Conservation (phyloP, 1,140 invertebrate genomes). For the Cydia amplana region DNA sequence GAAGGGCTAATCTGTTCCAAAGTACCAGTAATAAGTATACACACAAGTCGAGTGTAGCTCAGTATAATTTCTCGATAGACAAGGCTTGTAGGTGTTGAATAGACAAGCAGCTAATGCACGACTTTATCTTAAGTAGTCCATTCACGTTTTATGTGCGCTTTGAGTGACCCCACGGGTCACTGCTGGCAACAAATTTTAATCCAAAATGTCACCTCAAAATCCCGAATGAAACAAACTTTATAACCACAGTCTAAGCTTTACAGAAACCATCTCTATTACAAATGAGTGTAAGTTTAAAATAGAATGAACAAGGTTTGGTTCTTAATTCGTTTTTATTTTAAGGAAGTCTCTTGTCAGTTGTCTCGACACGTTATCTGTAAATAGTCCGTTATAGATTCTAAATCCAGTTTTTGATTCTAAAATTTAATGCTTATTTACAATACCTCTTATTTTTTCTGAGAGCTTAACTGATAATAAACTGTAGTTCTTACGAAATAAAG, state of each 20-base stretch:
- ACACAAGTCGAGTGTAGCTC: slow-evolving; percentile 8
- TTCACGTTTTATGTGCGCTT: slow-evolving; percentile 30
- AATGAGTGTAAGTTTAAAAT: neutral
- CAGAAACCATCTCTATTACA: neutral
- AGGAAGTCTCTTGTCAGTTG: neutral
- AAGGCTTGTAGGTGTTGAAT: neutral
- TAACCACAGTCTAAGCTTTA: neutral
- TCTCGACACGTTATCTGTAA: slow-evolving; percentile 14
- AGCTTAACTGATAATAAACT: neutral
- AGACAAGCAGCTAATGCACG: slow-evolving; percentile 30
- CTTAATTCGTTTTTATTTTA: neutral
- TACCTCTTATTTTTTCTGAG: neutral
- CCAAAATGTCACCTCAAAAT: slow-evolving; percentile 17
- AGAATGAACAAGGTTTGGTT: neutral
- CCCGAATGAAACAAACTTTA: neutral
- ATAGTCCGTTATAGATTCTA: slow-evolving; percentile 24
- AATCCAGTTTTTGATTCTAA: slow-evolving; percentile 27
- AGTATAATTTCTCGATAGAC: slow-evolving; percentile 4
- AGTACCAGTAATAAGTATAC: neutral
- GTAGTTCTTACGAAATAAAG: neutral
- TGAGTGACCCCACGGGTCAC: slow-evolving; percentile 20
- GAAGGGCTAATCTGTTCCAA: neutral
- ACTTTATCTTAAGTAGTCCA: slow-evolving; percentile 27
- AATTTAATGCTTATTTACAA: neutral
- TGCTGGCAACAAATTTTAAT: slow-evolving; percentile 19